Conservation (phyloP, 2,113 vertebrate species). For the Euleptes europaea region DNA sequence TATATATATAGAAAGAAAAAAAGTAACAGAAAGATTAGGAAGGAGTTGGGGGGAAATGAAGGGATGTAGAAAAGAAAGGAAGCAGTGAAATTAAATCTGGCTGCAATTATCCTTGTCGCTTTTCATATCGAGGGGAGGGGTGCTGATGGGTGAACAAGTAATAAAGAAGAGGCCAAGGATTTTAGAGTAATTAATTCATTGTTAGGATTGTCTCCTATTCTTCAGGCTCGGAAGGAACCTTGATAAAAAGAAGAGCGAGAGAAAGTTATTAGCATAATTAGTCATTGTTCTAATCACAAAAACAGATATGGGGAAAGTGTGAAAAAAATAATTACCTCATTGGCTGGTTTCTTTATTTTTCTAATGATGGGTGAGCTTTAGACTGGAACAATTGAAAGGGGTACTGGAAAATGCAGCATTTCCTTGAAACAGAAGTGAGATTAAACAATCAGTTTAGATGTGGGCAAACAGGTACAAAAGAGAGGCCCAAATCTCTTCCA, state of each 20-base stretch:
- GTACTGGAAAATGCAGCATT: neutral
- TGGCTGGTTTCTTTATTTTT: constrained; percentile 43
- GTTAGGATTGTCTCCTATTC: constrained; percentile 66
- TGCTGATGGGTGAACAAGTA: constrained; percentile 34
- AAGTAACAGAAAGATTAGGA: neutral
- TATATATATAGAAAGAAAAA: constrained; percentile 27
- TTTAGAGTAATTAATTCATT: constrained; percentile 71
- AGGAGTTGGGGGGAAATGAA: neutral
- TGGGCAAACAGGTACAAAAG: neutral
- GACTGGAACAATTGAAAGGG: constrained; percentile 35
- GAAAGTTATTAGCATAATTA: constrained; percentile 72
- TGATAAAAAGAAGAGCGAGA: constrained; percentile 64
- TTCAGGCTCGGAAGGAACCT: constrained; percentile 61
- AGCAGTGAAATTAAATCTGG: constrained; percentile 45
- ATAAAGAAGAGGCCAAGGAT: constrained; percentile 55
- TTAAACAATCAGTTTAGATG: neutral
- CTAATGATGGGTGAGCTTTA: constrained; percentile 31
- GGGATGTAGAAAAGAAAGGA: constrained; percentile 18
- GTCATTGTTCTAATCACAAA: constrained; percentile 61
- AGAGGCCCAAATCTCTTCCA: neutral
- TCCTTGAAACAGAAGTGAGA: neutral
- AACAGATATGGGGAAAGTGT: constrained; percentile 44
- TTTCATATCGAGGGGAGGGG: constrained; percentile 51
- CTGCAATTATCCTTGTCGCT: constrained; percentile 48
- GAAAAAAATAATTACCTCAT: constrained; percentile 47